Evolutionary conservation across 2,797 vertebrate species (phyloP), one percentile per base, ranked within the genome.

Genomic region (Eutrigla gurnardus): DNA sequence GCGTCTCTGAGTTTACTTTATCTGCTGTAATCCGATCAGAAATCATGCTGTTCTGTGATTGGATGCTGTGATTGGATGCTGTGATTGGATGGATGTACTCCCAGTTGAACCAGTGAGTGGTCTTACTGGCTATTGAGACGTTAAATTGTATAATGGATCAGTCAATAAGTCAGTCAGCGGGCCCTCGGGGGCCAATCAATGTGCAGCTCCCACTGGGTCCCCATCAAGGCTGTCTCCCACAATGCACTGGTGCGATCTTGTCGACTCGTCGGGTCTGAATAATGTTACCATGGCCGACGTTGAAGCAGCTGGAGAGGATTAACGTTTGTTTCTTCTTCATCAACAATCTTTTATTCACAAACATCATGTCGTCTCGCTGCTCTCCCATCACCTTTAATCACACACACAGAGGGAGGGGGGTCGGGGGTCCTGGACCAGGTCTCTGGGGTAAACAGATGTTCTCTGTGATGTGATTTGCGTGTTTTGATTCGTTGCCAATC

Each of bases 161-260:
- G 76, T 92, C 84, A 85, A 75, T 89, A 77, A 76, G 65, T 84
- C 80, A 81, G 74, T 90, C 60, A 61, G 47, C 42, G 13, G 12
- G 42, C 12, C 3, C 11, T 43, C 4, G 12, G 42, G 11, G 12
- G 42, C 13, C 42, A 43, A 13, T 43, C 12, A 43, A 13, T 43
- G 4, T 43, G 42, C 13, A 69, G 70, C 60, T 46, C 46, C 70
- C 75, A 60, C 57, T 70, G 57, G 57, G n/a, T 25, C 25, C 25
- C 25, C 25, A 25, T 25, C 25, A 25, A 25, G 25, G 1, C 25
- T 25, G 25, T 25, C 8, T 39, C 37, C 37, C 37, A 39, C 8
- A 39, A 39, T 39, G 37, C 37, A 39, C 37, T 8, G 37, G 37
- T 5, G 37, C 8, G 37, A 39, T 39, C 37, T 39, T 39, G 25